A percentile compares a stretch with the other conserved stretches of the same genome.
These are phyloP conservation scores for Prunella himalayana DNA, from an alignment of 2,113 vertebrate species.

Conservation along the genomic window DNA sequence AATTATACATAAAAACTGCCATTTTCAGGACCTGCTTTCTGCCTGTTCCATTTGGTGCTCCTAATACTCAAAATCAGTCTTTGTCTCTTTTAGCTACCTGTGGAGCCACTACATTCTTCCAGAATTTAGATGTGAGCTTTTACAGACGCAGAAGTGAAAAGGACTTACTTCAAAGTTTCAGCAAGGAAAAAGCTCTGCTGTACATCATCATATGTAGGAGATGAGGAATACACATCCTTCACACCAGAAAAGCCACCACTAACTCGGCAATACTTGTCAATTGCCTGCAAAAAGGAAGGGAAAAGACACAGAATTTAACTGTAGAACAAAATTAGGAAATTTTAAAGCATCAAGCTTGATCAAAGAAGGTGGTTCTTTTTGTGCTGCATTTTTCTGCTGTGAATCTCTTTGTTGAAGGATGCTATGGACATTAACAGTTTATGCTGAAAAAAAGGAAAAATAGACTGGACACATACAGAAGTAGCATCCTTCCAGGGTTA, in stretches of 20 bases:
- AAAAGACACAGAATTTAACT: neutral
- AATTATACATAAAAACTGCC: neutral
- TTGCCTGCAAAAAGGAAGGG: conserved; percentile 78
- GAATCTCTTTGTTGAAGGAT: neutral
- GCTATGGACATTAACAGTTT: neutral
- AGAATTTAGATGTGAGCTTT: neutral
- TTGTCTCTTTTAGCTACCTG: neutral
- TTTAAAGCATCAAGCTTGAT: neutral
- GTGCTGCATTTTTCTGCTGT: neutral
- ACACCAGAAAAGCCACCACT: conserved; percentile 95
- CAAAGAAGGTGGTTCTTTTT: neutral
- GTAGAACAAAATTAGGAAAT: neutral
- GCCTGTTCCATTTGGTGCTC: neutral
- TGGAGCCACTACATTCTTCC: neutral
- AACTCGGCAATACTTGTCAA: conserved; percentile 95
- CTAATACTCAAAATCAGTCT: neutral
- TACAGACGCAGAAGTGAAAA: neutral
- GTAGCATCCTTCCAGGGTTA: neutral
- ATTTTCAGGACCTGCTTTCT: neutral
- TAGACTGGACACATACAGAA: neutral
- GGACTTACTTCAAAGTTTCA: conserved; percentile 95
- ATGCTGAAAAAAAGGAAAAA: neutral
- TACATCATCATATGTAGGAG: conserved; percentile 92
- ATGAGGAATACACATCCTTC: conserved; percentile 95
- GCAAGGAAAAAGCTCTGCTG: conserved; percentile 99